Percentiles rank a stretch among this genome's conserved stretches.
Evolutionary conservation across 1,140 invertebrate species (phyloP).

Genomic region (Nasonia vitripennis): DNA sequence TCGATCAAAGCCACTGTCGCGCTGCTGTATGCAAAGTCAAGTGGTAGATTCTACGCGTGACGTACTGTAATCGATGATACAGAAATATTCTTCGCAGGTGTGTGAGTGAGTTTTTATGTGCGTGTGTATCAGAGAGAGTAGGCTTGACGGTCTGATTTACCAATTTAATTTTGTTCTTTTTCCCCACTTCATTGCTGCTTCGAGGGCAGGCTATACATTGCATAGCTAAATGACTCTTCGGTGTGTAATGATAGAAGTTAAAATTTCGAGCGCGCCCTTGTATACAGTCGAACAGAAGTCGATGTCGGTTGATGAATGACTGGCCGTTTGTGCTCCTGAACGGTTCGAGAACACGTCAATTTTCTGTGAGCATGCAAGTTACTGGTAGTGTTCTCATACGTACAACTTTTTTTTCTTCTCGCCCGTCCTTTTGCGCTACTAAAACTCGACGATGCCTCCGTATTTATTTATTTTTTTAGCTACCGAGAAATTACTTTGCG

Average conservation of each 20-base stretch:
- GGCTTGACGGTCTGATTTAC: background rate
- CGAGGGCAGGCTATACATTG: background rate
- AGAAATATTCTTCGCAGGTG: background rate
- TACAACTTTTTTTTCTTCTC: background rate
- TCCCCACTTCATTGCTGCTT: background rate
- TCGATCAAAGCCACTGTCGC: conserved; percentile 4
- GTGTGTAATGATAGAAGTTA: background rate
- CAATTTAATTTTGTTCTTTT: background rate
- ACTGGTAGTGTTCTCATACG: no score
- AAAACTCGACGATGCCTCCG: no score
- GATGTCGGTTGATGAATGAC: conserved; percentile 21
- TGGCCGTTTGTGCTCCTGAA: background rate
- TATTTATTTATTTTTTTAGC: background rate
- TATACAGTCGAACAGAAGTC: background rate
- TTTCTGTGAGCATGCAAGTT: background rate
- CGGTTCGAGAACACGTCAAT: background rate
- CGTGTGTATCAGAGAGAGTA: no score
- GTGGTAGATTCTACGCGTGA: background rate
- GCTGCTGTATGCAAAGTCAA: background rate
- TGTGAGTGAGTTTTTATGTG: background rate
- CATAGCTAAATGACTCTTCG: conserved; percentile 1
- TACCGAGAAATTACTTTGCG: background rate
- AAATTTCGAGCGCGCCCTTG: background rate
- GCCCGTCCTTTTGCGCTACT: no score
- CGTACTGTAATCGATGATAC: background rate